Evolutionary conservation across 23 tunicate species (phyloP).

Genomic region (Clavelina lepadiformis): DNA sequence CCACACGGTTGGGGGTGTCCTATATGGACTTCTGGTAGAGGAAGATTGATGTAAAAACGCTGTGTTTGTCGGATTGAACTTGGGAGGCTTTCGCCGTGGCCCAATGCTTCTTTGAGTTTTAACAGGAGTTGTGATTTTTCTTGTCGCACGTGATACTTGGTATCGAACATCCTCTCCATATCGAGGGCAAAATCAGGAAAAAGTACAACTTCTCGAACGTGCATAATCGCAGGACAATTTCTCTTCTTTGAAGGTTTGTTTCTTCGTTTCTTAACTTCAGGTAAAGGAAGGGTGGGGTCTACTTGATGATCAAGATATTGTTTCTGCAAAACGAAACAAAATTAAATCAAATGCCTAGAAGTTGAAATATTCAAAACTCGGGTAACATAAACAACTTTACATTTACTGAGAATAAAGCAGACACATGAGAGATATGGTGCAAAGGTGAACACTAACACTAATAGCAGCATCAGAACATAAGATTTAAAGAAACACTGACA

Average conservation of each 20-base stretch:
- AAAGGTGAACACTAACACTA: too few species aligned
- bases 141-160: conserved; percentile 45
- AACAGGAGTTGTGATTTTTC: conserved; percentile 32
- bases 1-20: conserved; percentile 62
- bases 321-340: conserved; percentile 11
- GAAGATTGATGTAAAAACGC: conserved; percentile 48
- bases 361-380: too few species aligned
- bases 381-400: too few species aligned
- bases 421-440: too few species aligned
- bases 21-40: conserved; percentile 57
- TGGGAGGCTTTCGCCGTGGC: neutral
- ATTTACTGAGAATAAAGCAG: too few species aligned
- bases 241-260: conserved; percentile 69
- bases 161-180: conserved; percentile 36
- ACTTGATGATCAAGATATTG: conserved; percentile 14
- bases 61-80: conserved; percentile 10
- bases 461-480: too few species aligned
- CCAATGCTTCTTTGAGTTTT: conserved; percentile 33
- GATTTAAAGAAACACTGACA: too few species aligned
- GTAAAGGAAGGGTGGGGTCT: conserved; percentile 45
- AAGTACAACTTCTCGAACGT: conserved; percentile 55
- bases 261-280: conserved; percentile 40
- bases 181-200: conserved; percentile 46
- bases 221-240: conserved; percentile 66
- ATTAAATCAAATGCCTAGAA: too few species aligned